Conservation (phyloP, 92 coral and sea anemone species). For the Heliopora coerulea region DNA sequence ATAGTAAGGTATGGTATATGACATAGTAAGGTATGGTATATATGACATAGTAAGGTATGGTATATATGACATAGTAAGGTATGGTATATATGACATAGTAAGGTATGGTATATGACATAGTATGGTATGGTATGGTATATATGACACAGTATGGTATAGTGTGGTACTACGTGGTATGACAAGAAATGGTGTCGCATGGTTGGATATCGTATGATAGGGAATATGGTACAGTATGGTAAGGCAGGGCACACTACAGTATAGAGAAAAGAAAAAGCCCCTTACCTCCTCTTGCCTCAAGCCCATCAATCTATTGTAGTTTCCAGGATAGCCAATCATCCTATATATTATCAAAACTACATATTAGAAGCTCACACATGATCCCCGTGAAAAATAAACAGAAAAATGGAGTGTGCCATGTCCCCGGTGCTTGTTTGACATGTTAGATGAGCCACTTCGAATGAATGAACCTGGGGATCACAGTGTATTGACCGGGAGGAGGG, state of each 20-base stretch:
- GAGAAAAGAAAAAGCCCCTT: background rate
- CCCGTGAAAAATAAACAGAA: background rate
- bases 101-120: background rate
- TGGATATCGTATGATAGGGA: background rate
- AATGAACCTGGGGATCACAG: too few relatives aligned
- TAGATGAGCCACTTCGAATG: too few relatives aligned
- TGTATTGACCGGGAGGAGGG: too few relatives aligned
- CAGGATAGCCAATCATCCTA: constrained; percentile 95
- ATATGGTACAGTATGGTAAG: background rate
- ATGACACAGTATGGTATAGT: background rate
- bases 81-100: background rate
- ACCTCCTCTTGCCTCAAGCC: constrained; percentile 99
- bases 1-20: too few relatives aligned
- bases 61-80: background rate
- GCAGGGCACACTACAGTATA: background rate
- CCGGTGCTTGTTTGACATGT: too few relatives aligned
- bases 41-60: too few relatives aligned
- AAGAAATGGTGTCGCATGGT: background rate
- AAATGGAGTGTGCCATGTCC: too few relatives aligned
- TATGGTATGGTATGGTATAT: constrained; percentile 8
- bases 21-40: too few relatives aligned
- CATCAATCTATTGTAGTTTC: constrained; percentile 90
- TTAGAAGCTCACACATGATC: background rate
- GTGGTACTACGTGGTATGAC: background rate
- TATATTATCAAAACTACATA: background rate